Conservation (phyloP, 2,888 invertebrate genomes). For the Troglohyphantes excavatus region DNA sequence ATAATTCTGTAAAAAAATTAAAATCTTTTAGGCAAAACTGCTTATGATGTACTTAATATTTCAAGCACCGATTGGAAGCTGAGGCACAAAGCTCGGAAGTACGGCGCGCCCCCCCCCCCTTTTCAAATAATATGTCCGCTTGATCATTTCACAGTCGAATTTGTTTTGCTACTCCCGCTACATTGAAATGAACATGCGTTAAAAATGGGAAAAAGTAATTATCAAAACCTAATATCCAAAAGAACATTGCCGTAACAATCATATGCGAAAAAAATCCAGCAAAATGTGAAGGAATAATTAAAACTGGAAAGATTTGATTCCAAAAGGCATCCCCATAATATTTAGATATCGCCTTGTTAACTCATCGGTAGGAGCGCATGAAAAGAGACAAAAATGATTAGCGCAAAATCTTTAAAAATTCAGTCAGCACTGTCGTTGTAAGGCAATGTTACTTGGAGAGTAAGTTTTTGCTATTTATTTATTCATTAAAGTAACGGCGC, state of each 20-base stretch:
- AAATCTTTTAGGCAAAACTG: too few species aligned
- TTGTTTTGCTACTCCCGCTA: conserved; percentile 17
- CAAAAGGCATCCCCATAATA: conserved; percentile 23
- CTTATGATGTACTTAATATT: neutral
- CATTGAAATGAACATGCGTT: conserved; percentile 53
- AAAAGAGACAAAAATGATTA: conserved; percentile 51
- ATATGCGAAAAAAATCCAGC: conserved; percentile 14
- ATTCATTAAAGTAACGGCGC: conserved; percentile 46
- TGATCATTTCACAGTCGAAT: conserved; percentile 31
- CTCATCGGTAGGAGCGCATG: conserved; percentile 29
- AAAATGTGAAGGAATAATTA: conserved; percentile 57
- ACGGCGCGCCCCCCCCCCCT: neutral
- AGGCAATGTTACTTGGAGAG: neutral
- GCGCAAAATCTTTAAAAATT: conserved; percentile 62
- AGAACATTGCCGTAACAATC: conserved; percentile 25
- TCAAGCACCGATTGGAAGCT: neutral
- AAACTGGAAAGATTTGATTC: conserved; percentile 39
- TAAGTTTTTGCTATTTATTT: conserved; percentile 36
- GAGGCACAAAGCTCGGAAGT: neutral
- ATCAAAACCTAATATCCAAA: conserved; percentile 48
- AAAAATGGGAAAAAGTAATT: conserved; percentile 51
- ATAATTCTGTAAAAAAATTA: too few species aligned
- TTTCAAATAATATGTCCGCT: conserved; percentile 9
- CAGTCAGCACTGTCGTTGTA: conserved; percentile 21
- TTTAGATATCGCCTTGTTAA: conserved; percentile 46